phyloP scores from a whole-genome alignment of 2,113 vertebrate genomes.

The Manacus vitellinus region DNA sequence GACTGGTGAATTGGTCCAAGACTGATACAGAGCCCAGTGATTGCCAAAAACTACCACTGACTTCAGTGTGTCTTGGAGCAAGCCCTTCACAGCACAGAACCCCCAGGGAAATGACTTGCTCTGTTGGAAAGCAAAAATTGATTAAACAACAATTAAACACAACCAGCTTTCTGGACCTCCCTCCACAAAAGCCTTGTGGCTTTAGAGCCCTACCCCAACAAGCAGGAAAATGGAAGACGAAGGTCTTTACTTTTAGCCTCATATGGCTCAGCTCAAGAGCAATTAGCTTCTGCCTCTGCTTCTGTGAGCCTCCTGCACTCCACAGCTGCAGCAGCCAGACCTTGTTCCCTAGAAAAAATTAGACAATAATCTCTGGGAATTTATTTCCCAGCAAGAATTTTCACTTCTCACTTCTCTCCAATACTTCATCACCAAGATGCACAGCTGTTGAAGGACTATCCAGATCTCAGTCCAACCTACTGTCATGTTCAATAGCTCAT shows the following conservation, averaged over 20 bases:
- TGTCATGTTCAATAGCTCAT: conserved; percentile 59
- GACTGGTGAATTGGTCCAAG: background rate
- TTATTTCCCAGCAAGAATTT: conserved; percentile 58
- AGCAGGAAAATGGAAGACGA: background rate
- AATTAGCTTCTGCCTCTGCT: conserved; percentile 57
- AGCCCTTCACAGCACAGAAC: background rate
- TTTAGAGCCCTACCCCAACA: background rate
- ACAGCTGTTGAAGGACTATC: conserved; percentile 63
- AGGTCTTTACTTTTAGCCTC: conserved; percentile 10
- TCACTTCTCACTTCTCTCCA: conserved; percentile 38
- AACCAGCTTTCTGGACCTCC: background rate
- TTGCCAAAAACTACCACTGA: background rate
- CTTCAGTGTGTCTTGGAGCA: background rate
- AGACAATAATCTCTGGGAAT: conserved; percentile 58
- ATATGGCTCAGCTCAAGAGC: background rate
- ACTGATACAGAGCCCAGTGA: background rate
- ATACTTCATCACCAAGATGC: conserved; percentile 57
- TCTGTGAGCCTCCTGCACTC: conserved; percentile 46
- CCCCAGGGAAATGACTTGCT: background rate
- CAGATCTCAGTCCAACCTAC: conserved; percentile 59
- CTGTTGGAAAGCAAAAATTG: background rate
- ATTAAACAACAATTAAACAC: background rate
- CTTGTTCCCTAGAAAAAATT: conserved; percentile 24
- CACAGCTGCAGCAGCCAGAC: conserved; percentile 48
- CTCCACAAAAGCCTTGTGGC: background rate